Percentiles rank a stretch among this genome's conserved stretches.
phyloP scores from a whole-genome alignment of 2,797 vertebrate genomes.

The Pygocentrus nattereri region DNA sequence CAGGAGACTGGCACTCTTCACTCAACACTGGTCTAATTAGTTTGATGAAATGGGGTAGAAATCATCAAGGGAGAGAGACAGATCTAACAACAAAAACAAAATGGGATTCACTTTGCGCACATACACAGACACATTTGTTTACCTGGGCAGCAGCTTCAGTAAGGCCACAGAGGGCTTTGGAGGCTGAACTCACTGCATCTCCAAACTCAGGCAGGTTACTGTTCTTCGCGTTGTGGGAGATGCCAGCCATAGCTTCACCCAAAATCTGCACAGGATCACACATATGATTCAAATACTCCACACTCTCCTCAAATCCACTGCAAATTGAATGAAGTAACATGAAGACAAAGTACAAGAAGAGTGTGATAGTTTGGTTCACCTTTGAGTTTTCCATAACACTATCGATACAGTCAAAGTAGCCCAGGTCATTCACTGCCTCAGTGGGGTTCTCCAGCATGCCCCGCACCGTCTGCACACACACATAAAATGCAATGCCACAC shows the following conservation, averaged over 20 bases:
- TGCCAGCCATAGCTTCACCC: conserved; percentile 97
- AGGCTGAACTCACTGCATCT: conserved; percentile 89
- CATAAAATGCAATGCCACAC: conserved; percentile 2
- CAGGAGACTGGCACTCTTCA: conserved; percentile 29
- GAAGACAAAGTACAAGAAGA: neutral
- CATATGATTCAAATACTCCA: neutral
- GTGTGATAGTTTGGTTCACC: conserved; percentile 69
- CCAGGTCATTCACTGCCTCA: conserved; percentile 90
- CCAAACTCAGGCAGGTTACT: conserved; percentile 95
- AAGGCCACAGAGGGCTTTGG: conserved; percentile 95
- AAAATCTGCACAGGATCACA: conserved; percentile 80
- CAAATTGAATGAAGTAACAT: too few species aligned
- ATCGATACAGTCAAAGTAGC: conserved; percentile 97
- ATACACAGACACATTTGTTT: conserved; percentile 25
- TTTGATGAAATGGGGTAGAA: neutral
- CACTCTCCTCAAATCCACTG: neutral
- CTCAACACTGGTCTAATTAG: conserved; percentile 25
- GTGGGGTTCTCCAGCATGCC: conserved; percentile 96
- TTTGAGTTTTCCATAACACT: conserved; percentile 99
- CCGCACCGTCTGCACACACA: conserved; percentile 84
- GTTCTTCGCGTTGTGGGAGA: conserved; percentile 97
- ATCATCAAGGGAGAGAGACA: neutral
- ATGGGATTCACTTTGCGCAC: neutral
- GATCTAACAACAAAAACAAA: neutral
- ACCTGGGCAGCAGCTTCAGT: conserved; percentile 97